These are phyloP conservation scores for Arothron firmamentum DNA, from an alignment of 2,113 vertebrate genomes.

Conservation along the genomic window DNA sequence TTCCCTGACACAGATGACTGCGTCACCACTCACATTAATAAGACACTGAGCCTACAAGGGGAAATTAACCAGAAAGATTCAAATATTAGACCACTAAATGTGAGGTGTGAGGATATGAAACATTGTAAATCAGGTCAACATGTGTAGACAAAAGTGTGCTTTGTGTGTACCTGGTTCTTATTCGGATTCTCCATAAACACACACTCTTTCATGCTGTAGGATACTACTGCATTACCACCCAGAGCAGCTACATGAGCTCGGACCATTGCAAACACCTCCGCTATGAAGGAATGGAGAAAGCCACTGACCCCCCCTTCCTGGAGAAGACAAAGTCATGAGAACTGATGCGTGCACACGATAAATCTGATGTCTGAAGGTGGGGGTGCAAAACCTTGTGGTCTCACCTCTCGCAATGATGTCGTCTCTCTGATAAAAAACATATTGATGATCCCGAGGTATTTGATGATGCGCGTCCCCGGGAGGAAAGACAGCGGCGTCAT, in stretches of 20 bases:
- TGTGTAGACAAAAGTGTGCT: neutral
- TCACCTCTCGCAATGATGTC: conserved; percentile 93
- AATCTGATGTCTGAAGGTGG: neutral
- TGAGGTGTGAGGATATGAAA: neutral
- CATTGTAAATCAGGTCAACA: too few relatives aligned
- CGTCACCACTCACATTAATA: conserved; percentile 96
- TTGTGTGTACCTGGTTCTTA: conserved; percentile 90
- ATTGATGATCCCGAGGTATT: conserved; percentile 98
- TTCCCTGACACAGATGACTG: conserved; percentile 88
- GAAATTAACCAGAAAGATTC: neutral
- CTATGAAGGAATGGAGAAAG: conserved; percentile 94
- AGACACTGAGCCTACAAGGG: conserved; percentile 91
- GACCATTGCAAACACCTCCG: conserved; percentile 98
- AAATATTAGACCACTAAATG: neutral
- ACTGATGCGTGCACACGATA: neutral
- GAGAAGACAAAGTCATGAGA: neutral
- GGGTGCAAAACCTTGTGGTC: neutral
- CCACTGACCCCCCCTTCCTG: conserved; percentile 97
- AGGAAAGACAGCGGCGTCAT: conserved; percentile 98
- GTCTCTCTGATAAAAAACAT: conserved; percentile 99
- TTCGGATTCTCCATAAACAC: conserved; percentile 99
- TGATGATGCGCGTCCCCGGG: conserved; percentile 90
- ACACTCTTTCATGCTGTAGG: conserved; percentile 98
- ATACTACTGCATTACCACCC: conserved; percentile 95
- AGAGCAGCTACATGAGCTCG: conserved; percentile 93